Evolutionary conservation across 2,797 vertebrate species (phyloP), one percentile per base, ranked within the genome.

Genomic region (Xenopus petersii): DNA sequence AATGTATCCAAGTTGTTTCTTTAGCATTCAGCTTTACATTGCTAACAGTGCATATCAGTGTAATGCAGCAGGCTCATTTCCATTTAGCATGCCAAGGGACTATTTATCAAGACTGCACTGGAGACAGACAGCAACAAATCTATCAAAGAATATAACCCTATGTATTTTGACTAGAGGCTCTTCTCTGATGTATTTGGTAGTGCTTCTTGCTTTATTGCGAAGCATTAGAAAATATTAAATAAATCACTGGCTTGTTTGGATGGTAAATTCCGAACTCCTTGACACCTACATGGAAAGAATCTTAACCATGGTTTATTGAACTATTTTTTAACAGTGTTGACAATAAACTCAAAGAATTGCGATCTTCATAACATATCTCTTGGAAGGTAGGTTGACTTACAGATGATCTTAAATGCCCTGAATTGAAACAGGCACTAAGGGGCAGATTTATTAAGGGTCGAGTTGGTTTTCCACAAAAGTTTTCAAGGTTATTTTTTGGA

Each of bases 171-270:
- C 74, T 75, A 51, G 51, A 64, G 67, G 36, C 48, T 69, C 64
- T 75, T 64, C 67, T 62, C 61, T 75, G 67, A 75, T 75, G 67
- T 67, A 64, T 75, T 70, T 70, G 55, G 60, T 75, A n/a, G 33
- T 56, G 48, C 46, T 70, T 70, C 60, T 70, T 64, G 13, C 67
- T 75, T 70, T 75, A 69, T 75, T 70, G 67, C 36, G 54, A 47
- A 42, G 54, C 56, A 15, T 47, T 58, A 54, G 65, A 61, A 64
- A 70, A 63, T 33, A 54, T 58, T 75, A 58, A 33, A 75, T 75
- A 75, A 75, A 75, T 75, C 74, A 75, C 10, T 58, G 67, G 47
- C 60, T 75, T 70, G 67, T 70, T 75, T 75, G 74, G 59, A 75
- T 70, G 54, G 61, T 63, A 70, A 61, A 68, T 70, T 51, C 64